phyloP scores from a whole-genome alignment of 2,888 invertebrate genomes.

The Dioctria linearis region DNA sequence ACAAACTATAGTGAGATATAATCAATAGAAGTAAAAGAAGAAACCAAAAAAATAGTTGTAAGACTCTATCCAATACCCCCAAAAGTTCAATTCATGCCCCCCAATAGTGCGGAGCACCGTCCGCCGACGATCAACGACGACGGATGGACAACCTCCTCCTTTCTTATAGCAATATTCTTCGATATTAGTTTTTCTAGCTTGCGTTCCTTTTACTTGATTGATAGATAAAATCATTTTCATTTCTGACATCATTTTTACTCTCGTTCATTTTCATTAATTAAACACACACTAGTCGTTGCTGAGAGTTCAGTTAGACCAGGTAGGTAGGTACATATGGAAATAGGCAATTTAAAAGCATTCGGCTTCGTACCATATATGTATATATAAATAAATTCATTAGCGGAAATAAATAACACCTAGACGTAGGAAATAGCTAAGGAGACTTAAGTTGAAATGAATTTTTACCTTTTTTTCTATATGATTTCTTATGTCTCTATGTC shows the following conservation, averaged over 20 bases:
- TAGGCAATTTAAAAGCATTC: slow-evolving; percentile 33
- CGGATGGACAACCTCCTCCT: no score
- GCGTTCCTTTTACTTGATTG: slow-evolving; percentile 45
- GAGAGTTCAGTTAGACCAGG: slow-evolving; percentile 18
- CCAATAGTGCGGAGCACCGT: no score
- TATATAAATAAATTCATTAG: slow-evolving; percentile 45
- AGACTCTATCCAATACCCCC: no score
- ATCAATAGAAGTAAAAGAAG: no score
- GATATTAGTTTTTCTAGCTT: no score
- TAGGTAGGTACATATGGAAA: slow-evolving; percentile 48
- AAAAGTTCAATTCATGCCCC: no score
- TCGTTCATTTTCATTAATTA: slow-evolving; percentile 52
- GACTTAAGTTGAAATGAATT: slow-evolving; percentile 26
- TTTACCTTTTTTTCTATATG: slow-evolving; percentile 4
- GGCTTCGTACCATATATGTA: not conserved
- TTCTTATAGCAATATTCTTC: no score
- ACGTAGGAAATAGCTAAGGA: not conserved
- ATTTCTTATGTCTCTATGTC: not conserved
- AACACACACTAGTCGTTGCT: slow-evolving; percentile 41
- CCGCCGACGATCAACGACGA: no score
- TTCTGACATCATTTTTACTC: slow-evolving; percentile 51
- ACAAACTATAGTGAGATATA: no score
- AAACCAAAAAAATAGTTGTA: no score
- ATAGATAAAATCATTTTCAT: slow-evolving; percentile 54
- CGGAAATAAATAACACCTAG: slow-evolving; percentile 38